These are phyloP conservation scores for Lineus longissimus DNA, from an alignment of 1,140 invertebrate genomes.

Conservation along the genomic window DNA sequence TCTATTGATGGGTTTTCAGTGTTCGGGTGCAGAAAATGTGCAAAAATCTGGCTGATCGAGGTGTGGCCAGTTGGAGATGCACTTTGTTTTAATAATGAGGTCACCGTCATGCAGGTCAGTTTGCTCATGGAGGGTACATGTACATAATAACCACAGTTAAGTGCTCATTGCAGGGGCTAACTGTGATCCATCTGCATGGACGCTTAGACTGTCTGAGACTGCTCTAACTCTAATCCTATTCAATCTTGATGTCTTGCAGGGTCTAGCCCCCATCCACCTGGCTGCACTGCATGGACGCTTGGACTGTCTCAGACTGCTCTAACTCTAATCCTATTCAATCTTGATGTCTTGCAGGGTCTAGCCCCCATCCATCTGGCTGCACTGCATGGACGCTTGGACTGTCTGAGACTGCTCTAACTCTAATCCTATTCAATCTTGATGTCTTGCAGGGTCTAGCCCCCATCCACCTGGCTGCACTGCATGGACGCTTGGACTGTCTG, in stretches of 20 bases:
- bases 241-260: too few species aligned
- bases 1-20: too few species aligned
- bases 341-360: conserved; percentile 49
- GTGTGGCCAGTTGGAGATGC: too few species aligned
- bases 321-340: too few species aligned
- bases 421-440: too few species aligned
- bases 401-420: conserved; percentile 49
- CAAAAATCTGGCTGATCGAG: too few species aligned
- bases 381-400: conserved; percentile 52
- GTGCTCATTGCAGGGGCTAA: conserved; percentile 50
- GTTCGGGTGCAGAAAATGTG: too few species aligned
- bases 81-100: too few species aligned
- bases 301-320: conserved; percentile 50
- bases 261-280: conserved; percentile 48
- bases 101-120: too few species aligned
- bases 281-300: conserved; percentile 52
- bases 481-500: conserved; percentile 51
- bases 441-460: conserved; percentile 49
- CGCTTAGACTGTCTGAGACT: conserved; percentile 49
- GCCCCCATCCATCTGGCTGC: conserved; percentile 49
- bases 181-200: conserved; percentile 51
- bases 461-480: conserved; percentile 50
- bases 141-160: too few species aligned
- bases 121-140: too few species aligned
- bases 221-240: too few species aligned